Evolutionary conservation across 2,797 vertebrate species (phyloP), one percentile per base, ranked within the genome.

Genomic region (Phalanger gymnotis): DNA sequence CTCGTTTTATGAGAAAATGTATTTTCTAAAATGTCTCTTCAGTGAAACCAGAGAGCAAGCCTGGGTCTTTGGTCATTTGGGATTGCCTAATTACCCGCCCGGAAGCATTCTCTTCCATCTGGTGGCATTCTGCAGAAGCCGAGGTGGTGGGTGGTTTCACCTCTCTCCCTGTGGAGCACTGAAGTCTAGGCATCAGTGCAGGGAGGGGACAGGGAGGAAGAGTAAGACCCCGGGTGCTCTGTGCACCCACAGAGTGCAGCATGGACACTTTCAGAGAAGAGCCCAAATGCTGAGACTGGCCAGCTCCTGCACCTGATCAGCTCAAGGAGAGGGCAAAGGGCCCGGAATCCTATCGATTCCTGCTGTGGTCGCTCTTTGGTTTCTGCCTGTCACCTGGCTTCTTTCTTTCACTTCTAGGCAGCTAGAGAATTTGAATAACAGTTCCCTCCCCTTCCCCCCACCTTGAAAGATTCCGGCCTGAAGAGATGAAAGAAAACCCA

Each of bases 311-410:
- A 51, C 96, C 96, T 94, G 97, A 98, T 97, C 31, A 87, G 96
- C 95, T 89, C 6, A 0, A 0, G 54, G 93, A 90, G 58, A 95
- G 94, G 94, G 91, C 94, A 94, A 54, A 96, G 1, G 3, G 91
- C 94, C 93, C 47, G 66, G 94, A 97, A 91, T 10, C 93, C 53
- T 94, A 96, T 97, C 4, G 91, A 95, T 97, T 98, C 98, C 98
- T 98, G 97, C 94, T 97, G 97, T 12, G 9, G 66, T 97, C 95
- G 91, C 58, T 92, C 81, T 96, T 97, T 94, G 97, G 96, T 98
- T 98, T 96, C 96, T 96, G 95, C 94, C 94, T 98, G 96, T 97
- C 98, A 94, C 95, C 97, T 97, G 97, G 95, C 53, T 94, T 97
- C 52, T 94, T 94, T 95, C 91, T 97, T 96, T 96, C 93, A 96